These are phyloP conservation scores for Acanthisitta chloris DNA, from an alignment of 2,113 vertebrate genomes.

Conservation along the genomic window DNA sequence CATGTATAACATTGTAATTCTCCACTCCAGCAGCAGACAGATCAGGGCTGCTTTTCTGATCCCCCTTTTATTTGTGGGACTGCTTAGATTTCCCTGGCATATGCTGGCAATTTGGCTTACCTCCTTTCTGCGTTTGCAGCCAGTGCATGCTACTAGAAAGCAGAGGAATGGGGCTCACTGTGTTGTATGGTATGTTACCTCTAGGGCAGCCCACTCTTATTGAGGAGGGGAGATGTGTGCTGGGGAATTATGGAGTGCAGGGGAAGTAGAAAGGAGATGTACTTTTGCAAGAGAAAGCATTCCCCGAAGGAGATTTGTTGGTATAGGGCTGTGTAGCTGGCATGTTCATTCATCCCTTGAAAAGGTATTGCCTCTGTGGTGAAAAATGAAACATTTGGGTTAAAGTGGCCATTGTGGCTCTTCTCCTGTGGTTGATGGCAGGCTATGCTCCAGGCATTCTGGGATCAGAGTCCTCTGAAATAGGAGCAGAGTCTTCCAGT, in stretches of 20 bases:
- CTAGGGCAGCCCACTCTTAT: not conserved
- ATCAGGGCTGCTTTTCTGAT: not conserved
- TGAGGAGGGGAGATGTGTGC: not conserved
- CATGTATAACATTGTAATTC: not conserved
- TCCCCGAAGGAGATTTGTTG: not conserved
- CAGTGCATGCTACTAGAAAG: not conserved
- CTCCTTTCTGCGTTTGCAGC: not conserved
- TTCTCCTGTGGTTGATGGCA: slow-evolving; percentile 13
- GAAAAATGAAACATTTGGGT: slow-evolving; percentile 17
- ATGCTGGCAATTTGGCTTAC: not conserved
- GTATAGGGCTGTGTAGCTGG: not conserved
- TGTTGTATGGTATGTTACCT: not conserved
- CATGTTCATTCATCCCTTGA: not conserved
- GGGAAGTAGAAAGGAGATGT: not conserved
- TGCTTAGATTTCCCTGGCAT: not conserved
- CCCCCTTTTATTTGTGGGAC: not conserved
- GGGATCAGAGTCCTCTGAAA: not conserved
- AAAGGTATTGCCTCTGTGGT: not conserved
- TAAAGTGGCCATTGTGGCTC: slow-evolving; percentile 6
- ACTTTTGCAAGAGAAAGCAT: not conserved
- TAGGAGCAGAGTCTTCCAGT: not conserved
- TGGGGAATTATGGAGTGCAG: not conserved
- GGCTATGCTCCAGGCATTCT: not conserved
- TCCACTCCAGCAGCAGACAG: not conserved
- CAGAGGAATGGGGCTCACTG: not conserved